Evolutionary conservation across 2,888 invertebrate species (phyloP), one percentile per base, ranked within the genome.

Genomic region (Dexiosoma caninum): DNA sequence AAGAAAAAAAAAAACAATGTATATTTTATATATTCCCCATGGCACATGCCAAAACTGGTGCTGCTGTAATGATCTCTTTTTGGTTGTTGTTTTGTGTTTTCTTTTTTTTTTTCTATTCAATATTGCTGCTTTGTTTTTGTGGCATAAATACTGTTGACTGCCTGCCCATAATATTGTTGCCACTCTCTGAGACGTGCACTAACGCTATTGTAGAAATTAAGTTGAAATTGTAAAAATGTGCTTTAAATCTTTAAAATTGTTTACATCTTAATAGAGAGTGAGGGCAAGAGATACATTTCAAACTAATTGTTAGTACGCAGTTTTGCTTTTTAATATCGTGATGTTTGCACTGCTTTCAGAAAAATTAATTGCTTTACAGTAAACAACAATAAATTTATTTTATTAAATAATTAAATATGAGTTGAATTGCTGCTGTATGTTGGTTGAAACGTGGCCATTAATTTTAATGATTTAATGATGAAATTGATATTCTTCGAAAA

Each of bases 21-120:
- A 37, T 21, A 16, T 57, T 46, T 75, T 76, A 55, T n/a, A n/a
- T 76, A 80, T 80, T 80, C 80, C 80, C 80, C 70, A 80, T 76
- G 70, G 80, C 71, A 76, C 67, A 80, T 76, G 76, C 71, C 76
- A 76, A 76, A 76, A 59, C 66, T 66, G 71, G 80, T 60, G 35
- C 44, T 76, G 60, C 53, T 67, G 59, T 76, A 76, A 76, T 71
- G 80, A 80, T 80, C 70, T 71, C 37, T 75, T 67, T 70, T 67
- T 71, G 57, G 32, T 69, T 7, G 14, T 21, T 32, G 16, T 49
- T 7, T 4, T 51, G 23, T 8, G 37, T 37, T 37, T 2, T 12
- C 12, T 37, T 5, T 12, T 37, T 37, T 4, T 37, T 37, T 10
- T 35, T n/a, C n/a, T n/a, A n/a, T n/a, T n/a, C n/a, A n/a, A n/a